These are phyloP conservation scores for Myotis findleyi DNA, from an alignment of 2,797 vertebrate genomes.

Conservation along the genomic window DNA sequence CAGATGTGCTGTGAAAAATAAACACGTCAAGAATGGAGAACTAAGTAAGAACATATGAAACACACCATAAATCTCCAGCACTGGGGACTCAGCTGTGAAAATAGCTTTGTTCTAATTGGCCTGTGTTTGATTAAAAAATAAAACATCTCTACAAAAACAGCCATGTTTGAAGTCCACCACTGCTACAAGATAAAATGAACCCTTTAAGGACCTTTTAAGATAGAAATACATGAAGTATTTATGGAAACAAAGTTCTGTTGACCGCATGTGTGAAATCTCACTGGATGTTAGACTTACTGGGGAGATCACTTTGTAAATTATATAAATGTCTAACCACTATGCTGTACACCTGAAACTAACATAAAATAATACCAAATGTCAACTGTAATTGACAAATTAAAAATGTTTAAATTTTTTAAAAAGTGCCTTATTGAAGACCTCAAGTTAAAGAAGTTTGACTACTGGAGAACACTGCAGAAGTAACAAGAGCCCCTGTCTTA, in stretches of 20 bases:
- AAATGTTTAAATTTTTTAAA: background rate
- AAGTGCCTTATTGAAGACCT: background rate
- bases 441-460: background rate
- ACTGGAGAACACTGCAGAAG: background rate
- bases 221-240: slow-evolving; percentile 22
- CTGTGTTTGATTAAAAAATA: slow-evolving; percentile 77
- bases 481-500: background rate
- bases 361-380: background rate
- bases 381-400: background rate
- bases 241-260: slow-evolving; percentile 46
- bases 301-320: background rate
- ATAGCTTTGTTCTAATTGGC: slow-evolving; percentile 56
- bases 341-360: background rate
- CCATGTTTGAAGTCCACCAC: slow-evolving; percentile 59
- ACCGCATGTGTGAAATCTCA: background rate
- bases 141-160: slow-evolving; percentile 63
- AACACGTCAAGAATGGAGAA: slow-evolving; percentile 62
- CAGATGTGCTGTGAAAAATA: slow-evolving; percentile 78
- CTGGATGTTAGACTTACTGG: background rate
- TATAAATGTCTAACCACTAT: background rate
- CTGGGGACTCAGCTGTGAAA: slow-evolving; percentile 75
- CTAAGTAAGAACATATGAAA: slow-evolving; percentile 53
- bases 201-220: slow-evolving; percentile 41
- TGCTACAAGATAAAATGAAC: slow-evolving; percentile 75
- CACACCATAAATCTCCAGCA: slow-evolving; percentile 70